Evolutionary conservation across 2,113 vertebrate genomes (phyloP).

Genomic region (Phyllostomus hastatus): DNA sequence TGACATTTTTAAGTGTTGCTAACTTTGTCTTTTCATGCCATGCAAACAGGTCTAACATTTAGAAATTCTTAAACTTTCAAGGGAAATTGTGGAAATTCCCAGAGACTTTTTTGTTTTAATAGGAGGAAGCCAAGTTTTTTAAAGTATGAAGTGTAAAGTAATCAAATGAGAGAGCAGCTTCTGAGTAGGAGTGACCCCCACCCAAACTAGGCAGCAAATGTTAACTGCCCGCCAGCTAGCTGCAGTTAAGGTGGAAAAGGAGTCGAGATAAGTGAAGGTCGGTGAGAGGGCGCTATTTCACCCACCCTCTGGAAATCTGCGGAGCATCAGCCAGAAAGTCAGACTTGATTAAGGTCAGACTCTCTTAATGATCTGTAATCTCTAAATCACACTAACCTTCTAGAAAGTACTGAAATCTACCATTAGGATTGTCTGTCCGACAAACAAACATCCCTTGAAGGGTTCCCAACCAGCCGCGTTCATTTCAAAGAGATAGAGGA

Average conservation of each 20-base stretch:
- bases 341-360: neutral
- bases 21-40: constrained; percentile 36
- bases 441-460: neutral
- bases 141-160: constrained; percentile 38
- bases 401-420: neutral
- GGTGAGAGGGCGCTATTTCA: constrained; percentile 42
- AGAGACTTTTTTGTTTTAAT: constrained; percentile 28
- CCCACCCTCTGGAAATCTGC: neutral
- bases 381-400: neutral
- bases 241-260: too few species aligned
- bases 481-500: neutral
- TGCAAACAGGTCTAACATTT: constrained; percentile 13
- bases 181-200: neutral
- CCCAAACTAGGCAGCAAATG: neutral
- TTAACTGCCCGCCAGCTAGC: neutral
- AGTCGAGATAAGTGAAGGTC: neutral
- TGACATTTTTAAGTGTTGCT: neutral
- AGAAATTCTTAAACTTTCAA: constrained; percentile 51
- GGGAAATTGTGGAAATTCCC: constrained; percentile 68
- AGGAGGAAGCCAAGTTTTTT: constrained; percentile 39
- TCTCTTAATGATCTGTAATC: neutral
- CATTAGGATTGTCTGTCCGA: neutral
- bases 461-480: neutral
- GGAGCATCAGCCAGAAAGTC: neutral
- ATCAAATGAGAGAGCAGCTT: constrained; percentile 14